phyloP scores from a whole-genome alignment of 2,113 vertebrate genomes.

The Mobula hypostoma region DNA sequence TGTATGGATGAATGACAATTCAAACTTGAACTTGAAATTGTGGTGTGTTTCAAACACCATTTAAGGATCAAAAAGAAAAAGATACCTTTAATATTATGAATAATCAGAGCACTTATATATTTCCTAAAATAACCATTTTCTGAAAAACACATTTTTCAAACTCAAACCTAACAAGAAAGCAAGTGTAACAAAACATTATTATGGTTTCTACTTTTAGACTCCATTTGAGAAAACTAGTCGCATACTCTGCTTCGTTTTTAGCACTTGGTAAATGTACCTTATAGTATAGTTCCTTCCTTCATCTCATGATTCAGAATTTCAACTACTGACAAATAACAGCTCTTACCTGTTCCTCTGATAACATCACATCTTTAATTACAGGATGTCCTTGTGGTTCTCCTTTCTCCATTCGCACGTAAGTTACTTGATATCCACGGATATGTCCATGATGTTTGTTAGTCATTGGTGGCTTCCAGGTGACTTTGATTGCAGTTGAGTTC shows the following conservation, averaged over 20 bases:
- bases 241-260: neutral
- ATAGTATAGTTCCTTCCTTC: neutral
- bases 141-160: neutral
- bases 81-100: neutral
- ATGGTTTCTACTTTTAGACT: neutral
- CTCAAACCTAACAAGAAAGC: neutral
- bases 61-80: neutral
- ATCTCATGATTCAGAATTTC: neutral
- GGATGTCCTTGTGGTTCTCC: constrained; percentile 79
- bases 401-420: constrained; percentile 77
- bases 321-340: neutral
- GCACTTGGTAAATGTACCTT: neutral
- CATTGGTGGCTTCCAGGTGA: constrained; percentile 84
- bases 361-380: constrained; percentile 74
- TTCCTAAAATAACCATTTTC: neutral
- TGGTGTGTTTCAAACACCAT: neutral
- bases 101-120: neutral
- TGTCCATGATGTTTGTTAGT: constrained; percentile 82
- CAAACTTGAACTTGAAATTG: neutral
- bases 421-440: constrained; percentile 88
- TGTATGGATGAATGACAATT: no score
- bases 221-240: neutral
- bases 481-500: constrained; percentile 81
- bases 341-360: constrained; percentile 81
- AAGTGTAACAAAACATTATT: neutral